Conservation (phyloP, 2,113 vertebrate genomes). For the Pygoscelis antarcticus region DNA sequence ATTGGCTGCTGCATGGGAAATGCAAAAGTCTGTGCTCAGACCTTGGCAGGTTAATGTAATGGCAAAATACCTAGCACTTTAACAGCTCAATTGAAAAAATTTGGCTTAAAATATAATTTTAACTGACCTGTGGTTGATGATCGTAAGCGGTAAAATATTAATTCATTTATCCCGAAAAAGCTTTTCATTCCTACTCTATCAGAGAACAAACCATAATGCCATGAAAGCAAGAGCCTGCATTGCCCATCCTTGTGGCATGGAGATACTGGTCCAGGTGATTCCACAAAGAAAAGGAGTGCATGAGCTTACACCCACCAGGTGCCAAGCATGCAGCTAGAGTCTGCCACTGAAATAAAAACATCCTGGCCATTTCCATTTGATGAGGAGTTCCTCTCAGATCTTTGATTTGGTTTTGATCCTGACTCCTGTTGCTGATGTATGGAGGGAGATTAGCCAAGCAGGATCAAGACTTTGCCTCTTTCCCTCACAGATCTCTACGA, state of each 20-base stretch:
- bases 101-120: neutral
- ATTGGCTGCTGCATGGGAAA: neutral
- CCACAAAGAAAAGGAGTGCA: neutral
- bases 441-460: neutral
- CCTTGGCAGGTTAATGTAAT: neutral
- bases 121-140: neutral
- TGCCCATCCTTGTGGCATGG: neutral
- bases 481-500: constrained; percentile 84
- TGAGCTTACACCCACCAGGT: neutral
- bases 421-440: neutral
- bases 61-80: neutral
- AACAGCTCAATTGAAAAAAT: neutral
- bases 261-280: neutral
- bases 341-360: neutral
- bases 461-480: neutral
- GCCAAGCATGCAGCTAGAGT: neutral
- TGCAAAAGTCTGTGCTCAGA: neutral
- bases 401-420: neutral
- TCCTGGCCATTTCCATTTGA: neutral
- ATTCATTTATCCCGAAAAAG: neutral
- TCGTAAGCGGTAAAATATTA: neutral
- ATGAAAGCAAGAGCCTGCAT: neutral
- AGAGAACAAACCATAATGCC: neutral
- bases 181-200: neutral
- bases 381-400: neutral